A percentile compares a stretch with the other conserved stretches of the same genome.
Conservation (phyloP, 2,797 vertebrate genomes). For the Leuciscus waleckii region DNA sequence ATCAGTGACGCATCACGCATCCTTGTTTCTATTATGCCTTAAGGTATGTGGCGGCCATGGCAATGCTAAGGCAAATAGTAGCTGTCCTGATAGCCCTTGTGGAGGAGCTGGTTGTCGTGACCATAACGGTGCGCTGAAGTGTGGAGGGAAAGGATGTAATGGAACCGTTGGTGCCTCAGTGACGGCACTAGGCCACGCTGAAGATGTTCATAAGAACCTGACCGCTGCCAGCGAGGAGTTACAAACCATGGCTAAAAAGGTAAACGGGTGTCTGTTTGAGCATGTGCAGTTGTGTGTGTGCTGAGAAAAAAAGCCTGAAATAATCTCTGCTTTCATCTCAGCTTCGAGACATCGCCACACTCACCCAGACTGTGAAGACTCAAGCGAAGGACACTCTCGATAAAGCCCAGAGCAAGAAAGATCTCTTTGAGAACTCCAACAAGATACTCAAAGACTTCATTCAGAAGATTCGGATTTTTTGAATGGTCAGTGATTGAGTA, state of each 20-base stretch:
- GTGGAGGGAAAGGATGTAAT: slow-evolving; percentile 78
- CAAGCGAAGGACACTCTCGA: slow-evolving; percentile 74
- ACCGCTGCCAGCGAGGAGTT: slow-evolving; percentile 73
- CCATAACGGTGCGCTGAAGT: slow-evolving; percentile 66
- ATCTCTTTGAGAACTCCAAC: slow-evolving; percentile 76
- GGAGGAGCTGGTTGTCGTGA: slow-evolving; percentile 84
- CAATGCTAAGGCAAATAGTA: slow-evolving; percentile 65
- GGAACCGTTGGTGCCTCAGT: slow-evolving; percentile 78
- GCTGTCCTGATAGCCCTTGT: slow-evolving; percentile 74
- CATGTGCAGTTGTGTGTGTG: not conserved
- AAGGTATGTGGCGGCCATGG: slow-evolving; percentile 78
- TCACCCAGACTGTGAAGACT: slow-evolving; percentile 79
- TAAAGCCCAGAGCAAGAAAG: slow-evolving; percentile 78
- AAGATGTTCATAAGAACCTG: slow-evolving; percentile 71
- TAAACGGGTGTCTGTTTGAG: slow-evolving; percentile 57
- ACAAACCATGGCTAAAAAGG: slow-evolving; percentile 78
- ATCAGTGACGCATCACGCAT: not conserved
- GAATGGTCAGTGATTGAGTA: slow-evolving; percentile 72
- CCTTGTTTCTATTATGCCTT: not conserved
- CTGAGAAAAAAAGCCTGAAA: slow-evolving; percentile 7
- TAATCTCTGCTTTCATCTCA: slow-evolving; percentile 57
- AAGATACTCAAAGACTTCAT: slow-evolving; percentile 84
- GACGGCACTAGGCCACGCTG: slow-evolving; percentile 69
- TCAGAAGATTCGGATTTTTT: slow-evolving; percentile 87
- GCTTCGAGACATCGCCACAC: slow-evolving; percentile 81